A percentile compares a stretch with the other conserved stretches of the same genome.
Conservation (phyloP, 2,888 invertebrate species). For the Himalopsyche anomala region DNA sequence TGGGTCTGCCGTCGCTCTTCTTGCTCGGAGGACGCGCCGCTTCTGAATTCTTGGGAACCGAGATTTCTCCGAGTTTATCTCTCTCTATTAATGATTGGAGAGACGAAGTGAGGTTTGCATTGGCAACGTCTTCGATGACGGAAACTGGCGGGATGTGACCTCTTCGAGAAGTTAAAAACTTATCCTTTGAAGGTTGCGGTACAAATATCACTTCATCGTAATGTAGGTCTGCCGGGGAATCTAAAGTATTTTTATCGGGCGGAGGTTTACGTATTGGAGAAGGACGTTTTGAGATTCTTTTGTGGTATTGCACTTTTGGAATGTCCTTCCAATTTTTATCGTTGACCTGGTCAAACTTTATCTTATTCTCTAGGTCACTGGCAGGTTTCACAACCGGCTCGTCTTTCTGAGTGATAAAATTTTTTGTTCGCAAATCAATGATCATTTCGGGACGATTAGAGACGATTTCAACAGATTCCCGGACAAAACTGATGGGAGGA, state of each 20-base stretch:
- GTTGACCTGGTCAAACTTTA: conserved; percentile 29
- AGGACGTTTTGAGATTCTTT: background rate
- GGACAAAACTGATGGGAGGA: background rate
- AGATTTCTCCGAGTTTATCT: conserved; percentile 69
- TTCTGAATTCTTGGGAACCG: conserved; percentile 67
- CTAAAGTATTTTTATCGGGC: background rate
- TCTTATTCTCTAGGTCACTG: background rate
- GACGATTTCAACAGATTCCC: background rate
- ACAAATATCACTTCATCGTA: conserved; percentile 73
- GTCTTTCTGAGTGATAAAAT: conserved; percentile 20
- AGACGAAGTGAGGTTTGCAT: conserved; percentile 69
- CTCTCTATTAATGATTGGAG: conserved; percentile 74
- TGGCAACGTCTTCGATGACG: background rate
- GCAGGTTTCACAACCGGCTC: conserved; percentile 51
- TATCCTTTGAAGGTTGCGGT: conserved; percentile 66
- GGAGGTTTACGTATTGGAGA: background rate
- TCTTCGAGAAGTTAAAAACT: background rate
- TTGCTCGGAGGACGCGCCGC: conserved; percentile 74
- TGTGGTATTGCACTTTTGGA: conserved; percentile 36
- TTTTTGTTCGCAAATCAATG: conserved; percentile 12
- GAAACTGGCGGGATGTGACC: background rate
- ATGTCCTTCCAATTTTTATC: conserved; percentile 2
- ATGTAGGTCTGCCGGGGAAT: background rate
- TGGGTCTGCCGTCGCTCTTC: conserved; percentile 70
- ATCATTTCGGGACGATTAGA: background rate